These are phyloP conservation scores for Peucedramus taeniatus DNA, from an alignment of 2,113 vertebrate genomes.

Conservation along the genomic window DNA sequence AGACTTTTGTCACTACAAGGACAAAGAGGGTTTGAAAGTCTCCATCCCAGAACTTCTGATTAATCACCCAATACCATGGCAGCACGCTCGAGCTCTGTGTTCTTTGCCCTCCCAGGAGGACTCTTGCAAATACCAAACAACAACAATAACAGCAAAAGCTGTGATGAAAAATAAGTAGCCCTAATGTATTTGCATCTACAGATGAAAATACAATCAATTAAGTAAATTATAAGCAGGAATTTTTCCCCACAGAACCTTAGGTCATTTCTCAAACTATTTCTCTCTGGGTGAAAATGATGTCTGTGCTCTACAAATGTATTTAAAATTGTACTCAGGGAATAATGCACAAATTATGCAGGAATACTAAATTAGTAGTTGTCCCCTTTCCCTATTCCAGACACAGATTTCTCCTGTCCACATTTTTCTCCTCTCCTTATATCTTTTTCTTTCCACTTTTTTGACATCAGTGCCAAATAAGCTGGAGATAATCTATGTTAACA, in stretches of 20 bases:
- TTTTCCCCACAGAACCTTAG: not conserved
- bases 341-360: not conserved
- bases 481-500: not conserved
- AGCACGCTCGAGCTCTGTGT: fast-evolving
- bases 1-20: not conserved
- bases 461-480: not conserved
- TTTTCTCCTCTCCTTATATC: not conserved
- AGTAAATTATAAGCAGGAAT: not conserved
- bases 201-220: not conserved
- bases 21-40: not conserved
- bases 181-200: not conserved
- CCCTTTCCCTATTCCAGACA: not conserved
- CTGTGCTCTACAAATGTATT: not conserved
- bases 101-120: not conserved
- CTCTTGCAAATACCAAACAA: not conserved
- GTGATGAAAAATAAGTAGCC: not conserved
- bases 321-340: not conserved
- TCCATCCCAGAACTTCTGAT: not conserved
- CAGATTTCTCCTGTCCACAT: not conserved
- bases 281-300: not conserved
- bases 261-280: not conserved
- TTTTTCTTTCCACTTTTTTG: not conserved
- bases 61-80: fast-evolving
- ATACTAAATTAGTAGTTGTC: not conserved
- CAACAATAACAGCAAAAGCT: not conserved